phyloP scores from a whole-genome alignment of 2,888 invertebrate genomes.

The Achlya flavicornis region DNA sequence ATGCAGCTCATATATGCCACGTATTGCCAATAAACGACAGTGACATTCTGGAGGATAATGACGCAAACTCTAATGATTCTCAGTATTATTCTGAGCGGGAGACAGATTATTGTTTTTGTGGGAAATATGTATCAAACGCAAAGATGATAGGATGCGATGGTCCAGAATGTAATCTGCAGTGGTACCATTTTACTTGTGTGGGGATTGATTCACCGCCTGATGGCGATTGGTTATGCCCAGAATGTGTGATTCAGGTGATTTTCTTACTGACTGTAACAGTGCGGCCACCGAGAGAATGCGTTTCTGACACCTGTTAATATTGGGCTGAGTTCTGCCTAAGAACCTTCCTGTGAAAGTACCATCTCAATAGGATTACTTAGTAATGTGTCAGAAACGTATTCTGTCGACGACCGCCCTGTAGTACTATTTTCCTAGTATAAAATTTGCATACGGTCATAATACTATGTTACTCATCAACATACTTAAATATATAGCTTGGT shows the following conservation, averaged over 20 bases:
- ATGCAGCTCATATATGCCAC: constrained; percentile 61
- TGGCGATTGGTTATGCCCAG: constrained; percentile 65
- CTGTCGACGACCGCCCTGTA: no score
- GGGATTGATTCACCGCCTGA: constrained; percentile 56
- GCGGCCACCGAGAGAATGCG: no score
- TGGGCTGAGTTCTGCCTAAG: no score
- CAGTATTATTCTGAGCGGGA: constrained; percentile 35
- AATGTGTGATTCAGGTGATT: constrained; percentile 43
- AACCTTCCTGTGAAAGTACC: no score
- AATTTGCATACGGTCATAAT: neutral
- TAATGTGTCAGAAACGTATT: no score
- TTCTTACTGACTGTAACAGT: constrained; percentile 11
- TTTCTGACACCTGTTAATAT: no score
- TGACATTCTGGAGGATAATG: constrained; percentile 26
- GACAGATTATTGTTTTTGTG: constrained; percentile 58
- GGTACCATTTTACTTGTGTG: constrained; percentile 68
- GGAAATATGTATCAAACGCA: constrained; percentile 46
- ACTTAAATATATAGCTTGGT: neutral
- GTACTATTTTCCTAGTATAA: constrained; percentile 12
- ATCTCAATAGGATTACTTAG: no score
- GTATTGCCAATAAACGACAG: constrained; percentile 56
- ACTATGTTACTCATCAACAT: neutral
- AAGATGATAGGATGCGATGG: constrained; percentile 70
- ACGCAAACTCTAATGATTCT: constrained; percentile 27
- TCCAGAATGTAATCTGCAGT: constrained; percentile 50